These are phyloP conservation scores for Serranus cabrilla DNA, from an alignment of 2,797 vertebrate genomes.

Conservation along the genomic window DNA sequence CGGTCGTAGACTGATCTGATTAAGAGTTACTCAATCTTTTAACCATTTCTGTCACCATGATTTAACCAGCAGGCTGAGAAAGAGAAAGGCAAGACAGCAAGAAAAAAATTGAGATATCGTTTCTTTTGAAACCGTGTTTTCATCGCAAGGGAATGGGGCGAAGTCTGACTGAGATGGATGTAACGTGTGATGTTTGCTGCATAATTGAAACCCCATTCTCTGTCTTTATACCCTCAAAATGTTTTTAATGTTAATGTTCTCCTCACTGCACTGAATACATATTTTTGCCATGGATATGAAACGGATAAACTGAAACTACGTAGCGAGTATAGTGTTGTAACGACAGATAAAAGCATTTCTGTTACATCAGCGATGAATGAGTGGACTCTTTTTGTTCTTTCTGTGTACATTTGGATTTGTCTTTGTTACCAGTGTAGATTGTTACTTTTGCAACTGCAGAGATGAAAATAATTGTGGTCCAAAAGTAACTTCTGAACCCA, in stretches of 20 bases:
- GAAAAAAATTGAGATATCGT: constrained; percentile 6
- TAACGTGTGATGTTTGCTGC: constrained; percentile 37
- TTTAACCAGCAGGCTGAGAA: constrained; percentile 55
- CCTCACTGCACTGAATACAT: constrained; percentile 49
- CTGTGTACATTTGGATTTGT: constrained; percentile 54
- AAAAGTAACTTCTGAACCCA: constrained; percentile 48
- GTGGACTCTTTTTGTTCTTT: constrained; percentile 52
- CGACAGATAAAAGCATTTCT: constrained; percentile 60
- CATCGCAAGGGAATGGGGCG: constrained; percentile 20
- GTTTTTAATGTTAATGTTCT: constrained; percentile 35
- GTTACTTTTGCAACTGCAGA: constrained; percentile 48
- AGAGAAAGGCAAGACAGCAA: constrained; percentile 20
- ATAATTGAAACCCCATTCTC: constrained; percentile 42
- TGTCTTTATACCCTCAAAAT: constrained; percentile 26
- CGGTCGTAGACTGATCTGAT: constrained; percentile 35
- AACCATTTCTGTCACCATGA: constrained; percentile 23
- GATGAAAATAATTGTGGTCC: constrained; percentile 55
- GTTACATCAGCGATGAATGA: constrained; percentile 40
- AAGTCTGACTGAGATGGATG: constrained; percentile 28
- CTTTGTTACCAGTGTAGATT: constrained; percentile 64
- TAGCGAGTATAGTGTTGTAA: constrained; percentile 49
- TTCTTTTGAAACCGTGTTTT: constrained; percentile 30
- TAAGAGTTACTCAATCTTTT: constrained; percentile 15
- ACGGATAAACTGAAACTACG: constrained; percentile 51
- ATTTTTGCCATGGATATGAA: constrained; percentile 46